Evolutionary conservation across 2,888 invertebrate genomes (phyloP).

Genomic region (Eulithis prunata): DNA sequence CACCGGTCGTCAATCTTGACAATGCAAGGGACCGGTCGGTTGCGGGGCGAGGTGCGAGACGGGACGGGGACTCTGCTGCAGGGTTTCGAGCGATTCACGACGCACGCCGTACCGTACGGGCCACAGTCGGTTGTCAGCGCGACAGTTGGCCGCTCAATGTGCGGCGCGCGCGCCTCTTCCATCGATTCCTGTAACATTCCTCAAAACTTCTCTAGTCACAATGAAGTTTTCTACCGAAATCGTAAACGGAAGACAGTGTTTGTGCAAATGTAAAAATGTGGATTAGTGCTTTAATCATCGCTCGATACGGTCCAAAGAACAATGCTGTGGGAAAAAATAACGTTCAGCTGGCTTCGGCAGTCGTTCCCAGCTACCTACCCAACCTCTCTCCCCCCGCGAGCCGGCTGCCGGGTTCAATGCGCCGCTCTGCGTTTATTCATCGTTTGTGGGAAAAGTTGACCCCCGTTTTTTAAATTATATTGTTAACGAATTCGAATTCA

Average conservation of each 20-base stretch:
- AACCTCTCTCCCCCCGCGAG: slow-evolving; percentile 77
- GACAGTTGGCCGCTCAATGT: slow-evolving; percentile 75
- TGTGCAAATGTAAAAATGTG: slow-evolving; percentile 62
- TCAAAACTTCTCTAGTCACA: slow-evolving; percentile 65
- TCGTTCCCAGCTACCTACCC: slow-evolving; percentile 83
- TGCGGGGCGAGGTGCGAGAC: slow-evolving; percentile 61
- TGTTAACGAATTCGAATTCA: slow-evolving; percentile 84
- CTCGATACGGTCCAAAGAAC: slow-evolving; percentile 81
- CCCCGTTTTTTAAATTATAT: slow-evolving; percentile 80
- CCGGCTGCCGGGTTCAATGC: slow-evolving; percentile 83
- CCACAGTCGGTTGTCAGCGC: slow-evolving; percentile 65
- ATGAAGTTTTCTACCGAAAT: slow-evolving; percentile 61
- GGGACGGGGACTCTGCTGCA: slow-evolving; percentile 68
- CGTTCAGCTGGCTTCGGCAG: slow-evolving; percentile 84
- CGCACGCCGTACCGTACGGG: slow-evolving; percentile 61
- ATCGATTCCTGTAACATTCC: slow-evolving; percentile 62
- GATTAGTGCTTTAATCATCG: slow-evolving; percentile 62
- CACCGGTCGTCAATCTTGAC: slow-evolving; percentile 81
- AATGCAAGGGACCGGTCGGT: slow-evolving; percentile 81
- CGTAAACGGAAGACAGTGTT: slow-evolving; percentile 51
- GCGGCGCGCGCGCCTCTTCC: slow-evolving; percentile 78
- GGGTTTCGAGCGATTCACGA: slow-evolving; percentile 77
- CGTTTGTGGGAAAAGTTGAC: slow-evolving; percentile 85
- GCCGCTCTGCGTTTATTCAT: slow-evolving; percentile 84
- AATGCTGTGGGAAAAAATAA: slow-evolving; percentile 86